Conservation (phyloP, 2,888 invertebrate genomes). For the Dendrolimus pini region DNA sequence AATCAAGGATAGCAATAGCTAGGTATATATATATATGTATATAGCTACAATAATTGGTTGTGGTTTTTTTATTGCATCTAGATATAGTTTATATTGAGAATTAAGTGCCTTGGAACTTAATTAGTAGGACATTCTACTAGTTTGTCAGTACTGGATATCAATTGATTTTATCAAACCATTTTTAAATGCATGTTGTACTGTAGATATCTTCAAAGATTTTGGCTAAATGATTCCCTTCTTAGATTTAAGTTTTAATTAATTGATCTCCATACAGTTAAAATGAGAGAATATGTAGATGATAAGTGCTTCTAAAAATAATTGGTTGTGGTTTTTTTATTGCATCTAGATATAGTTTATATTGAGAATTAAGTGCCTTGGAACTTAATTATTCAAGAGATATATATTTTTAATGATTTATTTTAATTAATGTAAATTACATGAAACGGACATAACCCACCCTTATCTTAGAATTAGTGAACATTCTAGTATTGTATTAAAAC, state of each 20-base stretch:
- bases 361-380: conserved; percentile 12
- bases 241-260: not conserved
- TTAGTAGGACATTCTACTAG: not conserved
- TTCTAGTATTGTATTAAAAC: conserved; percentile 8
- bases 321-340: conserved; percentile 27
- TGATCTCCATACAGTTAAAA: not conserved
- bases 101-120: conserved; percentile 10
- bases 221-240: not conserved
- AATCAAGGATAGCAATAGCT: too few relatives aligned
- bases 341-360: conserved; percentile 17
- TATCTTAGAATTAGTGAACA: conserved; percentile 41
- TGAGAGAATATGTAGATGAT: not conserved
- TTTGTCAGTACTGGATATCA: not conserved
- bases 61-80: conserved; percentile 20
- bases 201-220: too few relatives aligned
- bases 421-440: conserved; percentile 38
- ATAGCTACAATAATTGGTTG: conserved; percentile 20
- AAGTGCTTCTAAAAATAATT: conserved; percentile 8
- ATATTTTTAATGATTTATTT: conserved; percentile 14
- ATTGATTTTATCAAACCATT: not conserved
- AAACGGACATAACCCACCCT: conserved; percentile 72
- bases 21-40: too few relatives aligned
- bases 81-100: conserved; percentile 16
- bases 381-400: conserved; percentile 8
- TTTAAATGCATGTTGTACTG: not conserved